Evolutionary conservation across 2,113 vertebrate genomes (phyloP), one percentile per base, ranked within the genome.

Genomic region (Meleagris gallopavo): DNA sequence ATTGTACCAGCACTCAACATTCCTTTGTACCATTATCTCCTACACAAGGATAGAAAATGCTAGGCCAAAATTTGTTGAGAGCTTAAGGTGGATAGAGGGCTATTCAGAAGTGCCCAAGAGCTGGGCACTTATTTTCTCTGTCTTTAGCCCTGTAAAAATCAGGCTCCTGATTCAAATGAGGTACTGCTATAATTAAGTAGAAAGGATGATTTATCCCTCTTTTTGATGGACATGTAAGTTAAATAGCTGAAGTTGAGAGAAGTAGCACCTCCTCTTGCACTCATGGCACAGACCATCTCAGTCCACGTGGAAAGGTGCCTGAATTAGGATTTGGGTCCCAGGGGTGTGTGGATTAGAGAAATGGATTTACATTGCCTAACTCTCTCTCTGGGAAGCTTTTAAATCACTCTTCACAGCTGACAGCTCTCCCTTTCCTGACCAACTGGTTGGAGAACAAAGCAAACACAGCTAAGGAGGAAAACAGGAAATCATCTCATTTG

Each of bases 371-470:
- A 52, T 24, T 46, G 34, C 69, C 12, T 7, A 52, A 3, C 57
- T 65, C 82, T 32, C 5, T 82, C 48, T 38, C 52, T 46, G 50
- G 38, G 57, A 40, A 3, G 9, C 22, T 50, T 90, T 92, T 40
- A 29, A 76, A 72, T 17, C 4, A 0, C 19, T 2, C 90, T 48
- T 32, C 0, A 2, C 30, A 55, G 72, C 43, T 43, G 61, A 58
- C 34, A 55, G 12, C 32, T 82, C 66, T 81, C 72, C 48, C 13
- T 82, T 67, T 72, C 52, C 69, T 54, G 22, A 0, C 45, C 6
- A 2, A 1, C 4, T 0, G 0, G 82, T 27, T 54, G 60, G 34
- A 84, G 76, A 66, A 34, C 38, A 40, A 58, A 66, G 45, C 0
- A 32, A 70, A 69, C 3, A 4, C 0, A 36, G 25, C 8, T 34